Conservation (phyloP, 2,888 invertebrate species). For the Seira sanloemensis region DNA sequence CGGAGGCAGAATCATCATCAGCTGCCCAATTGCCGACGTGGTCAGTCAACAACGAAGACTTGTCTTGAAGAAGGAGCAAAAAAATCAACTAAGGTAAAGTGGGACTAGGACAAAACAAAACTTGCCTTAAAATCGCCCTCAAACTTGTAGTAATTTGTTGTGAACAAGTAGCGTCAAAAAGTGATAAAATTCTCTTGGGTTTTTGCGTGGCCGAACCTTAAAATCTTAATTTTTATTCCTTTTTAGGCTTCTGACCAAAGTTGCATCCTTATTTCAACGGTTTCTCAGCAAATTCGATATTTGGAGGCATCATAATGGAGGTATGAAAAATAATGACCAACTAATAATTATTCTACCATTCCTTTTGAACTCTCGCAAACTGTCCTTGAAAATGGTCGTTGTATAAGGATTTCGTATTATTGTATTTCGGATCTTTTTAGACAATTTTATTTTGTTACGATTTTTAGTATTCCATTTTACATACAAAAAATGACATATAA, state of each 20-base stretch:
- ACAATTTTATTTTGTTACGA: too few relatives aligned
- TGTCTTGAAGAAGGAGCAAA: slow-evolving; percentile 12
- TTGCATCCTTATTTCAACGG: neutral
- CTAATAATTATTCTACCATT: too few relatives aligned
- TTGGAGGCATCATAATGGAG: neutral
- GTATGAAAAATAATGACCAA: neutral
- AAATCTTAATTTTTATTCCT: neutral
- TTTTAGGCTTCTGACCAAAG: slow-evolving; percentile 7
- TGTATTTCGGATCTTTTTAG: too few relatives aligned
- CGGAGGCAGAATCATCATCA: slow-evolving; percentile 48
- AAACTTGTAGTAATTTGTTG: neutral
- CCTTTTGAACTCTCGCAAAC: too few relatives aligned
- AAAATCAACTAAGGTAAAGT: slow-evolving; percentile 14
- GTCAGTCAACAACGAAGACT: slow-evolving; percentile 34
- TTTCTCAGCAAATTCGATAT: neutral
- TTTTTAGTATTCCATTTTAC: too few relatives aligned
- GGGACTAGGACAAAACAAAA: slow-evolving; percentile 17
- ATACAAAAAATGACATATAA: too few relatives aligned
- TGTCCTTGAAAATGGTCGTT: too few relatives aligned
- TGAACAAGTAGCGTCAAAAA: neutral
- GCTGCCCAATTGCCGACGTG: slow-evolving; percentile 60
- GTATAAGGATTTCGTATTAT: too few relatives aligned
- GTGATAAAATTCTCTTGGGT: neutral
- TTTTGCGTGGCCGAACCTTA: neutral
- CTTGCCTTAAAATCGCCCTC: slow-evolving; percentile 17